A percentile compares a stretch with the other conserved stretches of the same genome.
Evolutionary conservation across 35 echinoderm and acorn worm genomes (phyloP).

Genomic region (Heliocidaris erythrogramma): DNA sequence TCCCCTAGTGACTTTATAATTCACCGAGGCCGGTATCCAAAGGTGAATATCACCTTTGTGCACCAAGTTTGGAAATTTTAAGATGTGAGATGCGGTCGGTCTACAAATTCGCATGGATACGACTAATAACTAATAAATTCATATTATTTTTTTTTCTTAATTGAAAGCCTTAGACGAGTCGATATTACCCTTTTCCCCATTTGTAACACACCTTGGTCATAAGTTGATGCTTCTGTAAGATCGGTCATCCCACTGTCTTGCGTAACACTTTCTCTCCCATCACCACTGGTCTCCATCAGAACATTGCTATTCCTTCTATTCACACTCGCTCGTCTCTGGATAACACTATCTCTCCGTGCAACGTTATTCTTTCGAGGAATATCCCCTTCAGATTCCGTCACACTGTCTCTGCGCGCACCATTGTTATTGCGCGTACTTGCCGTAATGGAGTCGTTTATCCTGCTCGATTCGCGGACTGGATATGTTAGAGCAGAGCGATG

Average conservation of each 20-base stretch:
- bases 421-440: neutral
- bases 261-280: conserved; percentile 25
- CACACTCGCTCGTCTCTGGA: neutral
- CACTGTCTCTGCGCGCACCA: neutral
- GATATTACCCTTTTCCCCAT: too few relatives aligned
- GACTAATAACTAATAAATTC: too few relatives aligned
- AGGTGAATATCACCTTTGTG: too few relatives aligned
- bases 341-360: neutral
- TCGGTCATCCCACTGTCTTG: conserved; percentile 36
- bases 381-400: neutral
- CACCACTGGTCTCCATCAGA: neutral
- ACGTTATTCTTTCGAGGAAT: neutral
- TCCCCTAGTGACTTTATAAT: too few relatives aligned
- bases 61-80: too few relatives aligned
- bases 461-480: neutral
- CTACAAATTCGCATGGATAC: too few relatives aligned
- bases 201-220: neutral
- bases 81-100: too few relatives aligned
- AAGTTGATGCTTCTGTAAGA: neutral
- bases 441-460: neutral
- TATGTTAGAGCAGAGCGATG: neutral
- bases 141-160: too few relatives aligned
- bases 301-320: neutral
- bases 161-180: too few relatives aligned
- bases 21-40: too few relatives aligned